Evolutionary conservation across 2,113 vertebrate species (phyloP), one percentile per base, ranked within the genome.

Genomic region (Steatornis caripensis): DNA sequence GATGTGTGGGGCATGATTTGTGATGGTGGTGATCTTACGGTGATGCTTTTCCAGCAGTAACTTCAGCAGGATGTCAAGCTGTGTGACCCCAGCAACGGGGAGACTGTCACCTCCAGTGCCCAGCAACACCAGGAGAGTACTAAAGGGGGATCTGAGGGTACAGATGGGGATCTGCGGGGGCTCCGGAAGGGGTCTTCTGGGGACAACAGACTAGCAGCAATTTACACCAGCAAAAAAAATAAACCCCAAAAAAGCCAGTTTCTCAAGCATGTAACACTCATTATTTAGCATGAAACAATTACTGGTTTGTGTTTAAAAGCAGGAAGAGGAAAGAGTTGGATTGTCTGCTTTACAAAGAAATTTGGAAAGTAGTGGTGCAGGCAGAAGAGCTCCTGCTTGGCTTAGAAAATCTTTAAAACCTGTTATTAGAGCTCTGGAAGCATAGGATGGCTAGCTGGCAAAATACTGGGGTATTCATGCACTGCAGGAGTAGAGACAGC

Each of bases 11-110:
- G 53, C 39, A 15, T 22, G 4, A 7, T 5, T 27, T 48, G 32
- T 11, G 46, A 9, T 0, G 8, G 49, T 3, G 29, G 30, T 19
- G 45, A 23, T 20, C 22, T 82, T 13, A 7, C 1, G 10, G 5
- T 32, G 39, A 36, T 27, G 53, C 3, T 54, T 84, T 74, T 26
- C 23, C 19, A 26, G 58, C 4, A 11, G 29, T 13, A 37, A 22
- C 23, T 69, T 30, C 54, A 30, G 54, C 15, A 18, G 57, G 46
- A 46, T 15, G 21, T 16, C 14, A 6, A 18, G 39, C 11, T 30
- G 6, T 9, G 45, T 32, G 43, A 15, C 32, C 43, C 34, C 30
- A 17, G 81, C 37, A 9, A 6, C 2, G 11, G 66, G 51, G 27
- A 41, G 13, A 3, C 10, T 29, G 15, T 55, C 36, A 27, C n/a